Base-by-base conservation (phyloP, 2,113 vertebrate species). In the Hyla sarda region DNA sequence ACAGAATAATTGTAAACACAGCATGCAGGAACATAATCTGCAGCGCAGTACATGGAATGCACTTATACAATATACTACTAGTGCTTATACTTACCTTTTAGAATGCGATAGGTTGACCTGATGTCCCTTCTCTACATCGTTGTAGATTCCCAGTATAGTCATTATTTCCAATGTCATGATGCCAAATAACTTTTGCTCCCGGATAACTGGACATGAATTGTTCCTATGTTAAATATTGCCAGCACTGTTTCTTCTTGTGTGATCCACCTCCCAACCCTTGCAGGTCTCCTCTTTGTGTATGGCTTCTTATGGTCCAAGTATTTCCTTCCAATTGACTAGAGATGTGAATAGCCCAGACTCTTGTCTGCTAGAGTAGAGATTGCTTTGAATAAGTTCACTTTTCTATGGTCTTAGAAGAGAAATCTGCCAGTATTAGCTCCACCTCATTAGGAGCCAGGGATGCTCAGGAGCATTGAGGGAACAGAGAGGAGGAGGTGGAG, bases 351-450 rank as follows among this genome's bases (percentile, higher is more conserved):
- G 60, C 73, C 45, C 11, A n/a, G 50, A 37, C 52, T 86, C 12
- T 21, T 71, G 75, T n/a, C 48, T 86, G 37, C n/a, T 73, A 8
- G 47, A 28, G 25, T 74, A 41, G 37, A 60, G 50, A 81, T 5
- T 60, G 85, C 85, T 87, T 58, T 74, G 76, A 73, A 81, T 72
- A 87, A 87, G 85, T 87, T 87, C 34, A 74, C 85, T 87, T 87
- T 78, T 60, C 85, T 60, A 52, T 45, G 48, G 52, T 80, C 62
- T 60, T 48, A 73, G 76, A 13, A 62, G n/a, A 82, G 78, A 73
- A 62, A 87, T 82, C 37, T 79, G 85, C 17, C 25, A 73, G 78
- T 37, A 21, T 41, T 72, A 47, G 67, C 85, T 87, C 85, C 85
- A 87, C 85, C 77, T 87, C 37, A 74, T 62, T 28, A 52, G 19